Evolutionary conservation across 2,797 vertebrate genomes (phyloP).

Genomic region (Enteromius treurensis): DNA sequence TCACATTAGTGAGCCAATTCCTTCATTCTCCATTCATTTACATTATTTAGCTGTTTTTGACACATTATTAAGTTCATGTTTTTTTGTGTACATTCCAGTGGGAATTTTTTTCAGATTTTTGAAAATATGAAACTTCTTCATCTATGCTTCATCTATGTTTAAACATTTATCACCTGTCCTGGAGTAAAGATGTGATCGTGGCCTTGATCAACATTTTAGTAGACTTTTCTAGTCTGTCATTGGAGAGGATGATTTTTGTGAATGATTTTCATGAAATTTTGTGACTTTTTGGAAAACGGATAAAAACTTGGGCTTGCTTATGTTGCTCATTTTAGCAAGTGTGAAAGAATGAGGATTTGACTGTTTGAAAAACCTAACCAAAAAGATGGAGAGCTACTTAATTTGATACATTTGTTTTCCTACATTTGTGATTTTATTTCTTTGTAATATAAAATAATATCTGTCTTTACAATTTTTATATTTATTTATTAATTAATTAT

Average conservation of each 20-base stretch:
- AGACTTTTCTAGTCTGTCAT: neutral
- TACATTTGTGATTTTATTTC: neutral
- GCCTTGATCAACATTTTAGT: neutral
- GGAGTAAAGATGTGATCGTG: neutral
- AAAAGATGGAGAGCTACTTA: neutral
- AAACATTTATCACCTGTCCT: neutral
- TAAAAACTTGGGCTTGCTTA: neutral
- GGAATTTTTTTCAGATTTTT: neutral
- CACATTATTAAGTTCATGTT: constrained; percentile 17
- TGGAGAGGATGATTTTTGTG: neutral
- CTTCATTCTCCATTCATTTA: constrained; percentile 26
- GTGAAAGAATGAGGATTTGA: neutral
- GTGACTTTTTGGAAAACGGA: neutral
- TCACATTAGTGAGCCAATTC: constrained; percentile 14
- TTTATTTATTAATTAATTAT: neutral
- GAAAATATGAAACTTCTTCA: neutral
- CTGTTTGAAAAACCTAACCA: neutral
- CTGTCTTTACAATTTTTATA: neutral
- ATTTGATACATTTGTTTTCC: neutral
- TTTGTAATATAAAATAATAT: neutral
- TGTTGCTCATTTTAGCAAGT: neutral
- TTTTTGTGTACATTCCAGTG: neutral
- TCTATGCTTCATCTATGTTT: neutral
- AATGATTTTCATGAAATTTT: neutral
- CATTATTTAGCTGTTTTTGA: constrained; percentile 25